Base-by-base conservation (phyloP, 2,113 vertebrate species). In the Nothobranchius furzeri region DNA sequence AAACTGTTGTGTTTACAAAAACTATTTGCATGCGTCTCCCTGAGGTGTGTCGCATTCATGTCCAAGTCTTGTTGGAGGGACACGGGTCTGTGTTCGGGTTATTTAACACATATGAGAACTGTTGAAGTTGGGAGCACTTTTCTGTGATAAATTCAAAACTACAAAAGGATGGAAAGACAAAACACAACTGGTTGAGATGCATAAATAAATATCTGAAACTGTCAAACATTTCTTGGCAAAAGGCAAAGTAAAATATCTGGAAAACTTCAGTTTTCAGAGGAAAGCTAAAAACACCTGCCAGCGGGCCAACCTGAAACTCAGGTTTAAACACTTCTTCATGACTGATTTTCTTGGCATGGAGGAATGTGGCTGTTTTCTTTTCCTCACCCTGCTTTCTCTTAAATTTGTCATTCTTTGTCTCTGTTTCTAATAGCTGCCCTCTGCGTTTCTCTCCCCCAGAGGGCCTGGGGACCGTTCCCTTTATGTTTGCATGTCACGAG, bases 401-500 rank as follows among this genome's bases (percentile, higher is more conserved):
- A 79, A 73, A 76, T 87, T 70, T 81, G 61, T 73, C 82, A 58
- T 81, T 70, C 40, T 40, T 61, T 49, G 12, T 45, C 43, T 40
- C 43, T 51, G 37, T 47, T 13, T 81, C 68, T 86, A 84, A 81
- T 87, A 80, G 74, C 79, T 78, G 81, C 75, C 73, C 68, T 84
- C 47, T 76, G 68, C 70, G 55, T 48, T 20, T 1, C 25, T 54
- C 45, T 20, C 64, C 57, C 76, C 84, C 78, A 1, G n/a, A 73
- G 85, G 76, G 76, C 70, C 47, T 52, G 46, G 9, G 59, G 63
- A 71, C 80, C 73, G 68, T 73, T 86, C 61, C 59, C 74, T 83
- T 68, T 68, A 69, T 72, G 87, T 87, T 91, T 93, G 92, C 92
- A 93, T 93, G 88, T 82, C 83, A 87, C 60, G 57, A 75, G 58